Percentiles rank a stretch among this genome's conserved stretches.
phyloP scores from a whole-genome alignment of 2,797 vertebrate genomes.

The Dallia pectoralis region DNA sequence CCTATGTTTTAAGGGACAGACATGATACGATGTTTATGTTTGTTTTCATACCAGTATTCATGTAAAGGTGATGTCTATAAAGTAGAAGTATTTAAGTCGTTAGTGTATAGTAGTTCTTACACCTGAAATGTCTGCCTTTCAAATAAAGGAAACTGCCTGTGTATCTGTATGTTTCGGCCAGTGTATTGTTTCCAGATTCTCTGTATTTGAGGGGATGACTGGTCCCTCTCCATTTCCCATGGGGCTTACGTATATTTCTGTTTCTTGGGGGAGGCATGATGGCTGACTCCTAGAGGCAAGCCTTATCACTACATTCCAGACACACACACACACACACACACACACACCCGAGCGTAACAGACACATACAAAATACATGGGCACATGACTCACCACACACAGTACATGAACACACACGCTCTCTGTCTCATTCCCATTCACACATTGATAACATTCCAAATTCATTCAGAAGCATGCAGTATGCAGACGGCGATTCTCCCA shows the following conservation, averaged over 20 bases:
- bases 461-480: conserved; percentile 15
- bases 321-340: conserved; percentile 28
- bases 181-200: conserved; percentile 22
- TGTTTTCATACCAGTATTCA: conserved; percentile 6
- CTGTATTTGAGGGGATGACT: conserved; percentile 35
- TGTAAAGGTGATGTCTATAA: conserved; percentile 64
- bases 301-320: conserved; percentile 31
- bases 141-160: conserved; percentile 69
- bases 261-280: conserved; percentile 23
- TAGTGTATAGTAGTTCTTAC: conserved; percentile 72
- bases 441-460: conserved; percentile 19
- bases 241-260: conserved; percentile 24
- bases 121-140: conserved; percentile 72
- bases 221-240: conserved; percentile 54
- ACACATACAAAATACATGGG: conserved; percentile 51
- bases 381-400: conserved; percentile 55
- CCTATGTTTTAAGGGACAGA: conserved; percentile 49
- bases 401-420: conserved; percentile 33
- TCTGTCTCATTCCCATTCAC: conserved; percentile 31
- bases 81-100: conserved; percentile 69
- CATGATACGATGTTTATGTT: conserved; percentile 42
- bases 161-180: conserved; percentile 21
- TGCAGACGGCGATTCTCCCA: conserved; percentile 30
- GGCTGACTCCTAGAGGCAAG: background rate
- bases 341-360: conserved; percentile 46